Evolutionary conservation across 2,113 vertebrate genomes (phyloP).

Genomic region (Chaetorhynchus papuensis): DNA sequence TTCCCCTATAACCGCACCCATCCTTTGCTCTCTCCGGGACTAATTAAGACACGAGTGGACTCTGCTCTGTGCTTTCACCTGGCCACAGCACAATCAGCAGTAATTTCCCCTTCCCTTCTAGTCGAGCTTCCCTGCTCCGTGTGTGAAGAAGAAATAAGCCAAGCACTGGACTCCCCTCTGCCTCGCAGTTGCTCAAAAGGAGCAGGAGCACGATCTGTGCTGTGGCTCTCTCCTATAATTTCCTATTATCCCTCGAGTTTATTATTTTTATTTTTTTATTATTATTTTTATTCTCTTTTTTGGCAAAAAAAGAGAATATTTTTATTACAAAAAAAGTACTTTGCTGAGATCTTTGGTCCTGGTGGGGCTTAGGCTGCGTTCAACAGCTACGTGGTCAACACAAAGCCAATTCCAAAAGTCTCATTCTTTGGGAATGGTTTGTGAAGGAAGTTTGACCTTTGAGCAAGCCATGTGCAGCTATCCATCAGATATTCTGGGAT

Average conservation of each 20-base stretch:
- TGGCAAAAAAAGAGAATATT: too few relatives aligned
- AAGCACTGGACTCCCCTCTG: background rate
- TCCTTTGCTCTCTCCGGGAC: background rate
- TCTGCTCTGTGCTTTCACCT: background rate
- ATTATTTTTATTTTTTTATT: background rate
- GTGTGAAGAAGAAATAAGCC: background rate
- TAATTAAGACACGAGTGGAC: background rate
- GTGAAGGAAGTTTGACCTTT: background rate
- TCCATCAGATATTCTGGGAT: background rate
- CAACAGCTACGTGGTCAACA: background rate
- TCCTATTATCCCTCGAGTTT: background rate
- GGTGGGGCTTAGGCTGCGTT: background rate
- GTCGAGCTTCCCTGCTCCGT: background rate
- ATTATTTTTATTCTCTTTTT: too few relatives aligned
- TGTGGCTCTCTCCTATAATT: background rate
- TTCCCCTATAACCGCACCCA: background rate
- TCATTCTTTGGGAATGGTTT: background rate
- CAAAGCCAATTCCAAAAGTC: background rate
- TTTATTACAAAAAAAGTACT: background rate
- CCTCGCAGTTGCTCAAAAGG: background rate
- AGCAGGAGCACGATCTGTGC: background rate
- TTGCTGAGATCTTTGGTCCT: background rate
- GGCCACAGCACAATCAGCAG: background rate
- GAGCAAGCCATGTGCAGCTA: background rate
- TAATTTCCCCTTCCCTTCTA: background rate